A percentile compares a stretch with the other conserved stretches of the same genome.
These are phyloP conservation scores for Thinocorus orbignyianus DNA, from an alignment of 2,113 vertebrate species.

Conservation along the genomic window DNA sequence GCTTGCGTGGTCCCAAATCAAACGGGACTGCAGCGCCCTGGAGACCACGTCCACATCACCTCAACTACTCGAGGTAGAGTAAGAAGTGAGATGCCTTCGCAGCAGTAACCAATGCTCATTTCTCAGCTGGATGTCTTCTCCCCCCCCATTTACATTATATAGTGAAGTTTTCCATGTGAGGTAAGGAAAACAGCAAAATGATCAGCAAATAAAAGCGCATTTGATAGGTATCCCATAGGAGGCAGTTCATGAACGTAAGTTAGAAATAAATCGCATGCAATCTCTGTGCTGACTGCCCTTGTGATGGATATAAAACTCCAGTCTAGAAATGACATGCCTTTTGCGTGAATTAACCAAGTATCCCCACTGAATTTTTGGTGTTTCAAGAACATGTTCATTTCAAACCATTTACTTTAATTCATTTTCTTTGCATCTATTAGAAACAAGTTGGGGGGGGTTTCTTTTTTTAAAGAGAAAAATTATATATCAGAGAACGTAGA, in stretches of 20 bases:
- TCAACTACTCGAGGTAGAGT: neutral
- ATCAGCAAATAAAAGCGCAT: neutral
- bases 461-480: neutral
- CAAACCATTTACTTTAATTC: neutral
- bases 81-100: neutral
- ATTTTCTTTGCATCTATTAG: neutral
- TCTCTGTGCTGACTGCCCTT: neutral
- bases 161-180: neutral
- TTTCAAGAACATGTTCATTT: neutral
- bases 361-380: neutral
- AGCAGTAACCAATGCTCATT: neutral
- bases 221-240: neutral
- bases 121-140: neutral
- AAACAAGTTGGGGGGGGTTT: neutral
- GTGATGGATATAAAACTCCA: neutral
- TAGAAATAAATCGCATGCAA: neutral
- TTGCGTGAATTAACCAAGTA: neutral
- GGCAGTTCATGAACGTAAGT: neutral
- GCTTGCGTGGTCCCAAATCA: neutral
- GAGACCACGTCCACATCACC: neutral
- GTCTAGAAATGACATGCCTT: neutral
- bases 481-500: neutral
- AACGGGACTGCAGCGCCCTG: rapidly evolving
- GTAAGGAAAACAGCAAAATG: neutral
- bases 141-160: neutral